Conservation (phyloP, 2,113 vertebrate species). For the Pagrus major region DNA sequence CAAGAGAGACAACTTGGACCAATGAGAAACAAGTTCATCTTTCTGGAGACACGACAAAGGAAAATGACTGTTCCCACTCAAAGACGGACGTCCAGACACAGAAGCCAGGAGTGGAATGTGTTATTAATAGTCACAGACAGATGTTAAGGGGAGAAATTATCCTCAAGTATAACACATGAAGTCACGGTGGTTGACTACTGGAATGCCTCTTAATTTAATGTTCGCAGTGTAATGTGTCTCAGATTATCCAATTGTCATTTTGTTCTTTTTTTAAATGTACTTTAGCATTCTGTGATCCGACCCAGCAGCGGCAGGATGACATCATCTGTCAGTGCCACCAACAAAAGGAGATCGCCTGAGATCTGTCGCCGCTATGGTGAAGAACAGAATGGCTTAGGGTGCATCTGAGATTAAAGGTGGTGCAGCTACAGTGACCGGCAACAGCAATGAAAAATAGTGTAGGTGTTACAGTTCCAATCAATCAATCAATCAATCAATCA, state of each 20-base stretch:
- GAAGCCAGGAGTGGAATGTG: slow-evolving; percentile 10
- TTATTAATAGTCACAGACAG: not conserved
- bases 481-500: too few species aligned
- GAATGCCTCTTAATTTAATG: slow-evolving; percentile 1
- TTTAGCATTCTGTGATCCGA: not conserved
- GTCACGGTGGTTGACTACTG: slow-evolving; percentile 29
- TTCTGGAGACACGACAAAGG: not conserved
- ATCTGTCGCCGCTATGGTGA: too few species aligned
- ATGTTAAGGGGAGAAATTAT: slow-evolving; percentile 22
- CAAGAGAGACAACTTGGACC: not conserved
- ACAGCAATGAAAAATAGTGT: too few species aligned
- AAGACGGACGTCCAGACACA: not conserved
- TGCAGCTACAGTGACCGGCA: too few species aligned
- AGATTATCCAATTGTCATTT: not conserved
- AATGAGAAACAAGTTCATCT: slow-evolving; percentile 9
- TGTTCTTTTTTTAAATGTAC: too few species aligned
- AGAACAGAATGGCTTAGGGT: too few species aligned
- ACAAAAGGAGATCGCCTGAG: not conserved
- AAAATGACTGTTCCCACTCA: not conserved
- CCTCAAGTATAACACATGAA: slow-evolving; percentile 52
- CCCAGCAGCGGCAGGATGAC: not conserved
- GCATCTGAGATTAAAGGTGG: not conserved
- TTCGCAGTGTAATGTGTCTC: not conserved
- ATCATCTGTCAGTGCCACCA: not conserved
- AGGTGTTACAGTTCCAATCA: too few species aligned